A percentile compares a stretch with the other conserved stretches of the same genome.
phyloP scores from a whole-genome alignment of 2,888 invertebrate genomes.

The Sepioteuthis lessoniana region DNA sequence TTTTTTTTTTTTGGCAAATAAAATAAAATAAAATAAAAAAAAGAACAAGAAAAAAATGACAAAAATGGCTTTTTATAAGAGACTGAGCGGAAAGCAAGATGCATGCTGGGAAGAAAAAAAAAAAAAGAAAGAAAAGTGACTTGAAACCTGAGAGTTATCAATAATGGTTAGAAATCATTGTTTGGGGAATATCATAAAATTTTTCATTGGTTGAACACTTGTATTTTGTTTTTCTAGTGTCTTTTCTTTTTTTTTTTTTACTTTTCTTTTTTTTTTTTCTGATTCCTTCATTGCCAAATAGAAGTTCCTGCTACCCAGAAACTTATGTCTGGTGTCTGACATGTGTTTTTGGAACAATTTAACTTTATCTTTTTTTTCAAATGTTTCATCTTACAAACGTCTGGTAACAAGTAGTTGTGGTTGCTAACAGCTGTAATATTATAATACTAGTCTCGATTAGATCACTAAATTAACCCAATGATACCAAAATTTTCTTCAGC shows the following conservation, averaged over 20 bases:
- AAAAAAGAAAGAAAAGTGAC: slow-evolving; percentile 10
- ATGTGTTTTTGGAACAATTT: slow-evolving; percentile 14
- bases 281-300: background rate
- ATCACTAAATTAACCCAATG: background rate
- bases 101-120: background rate
- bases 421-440: background rate
- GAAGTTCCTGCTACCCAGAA: slow-evolving; percentile 2
- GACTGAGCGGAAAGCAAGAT: slow-evolving; percentile 21
- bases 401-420: background rate
- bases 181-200: slow-evolving; percentile 18
- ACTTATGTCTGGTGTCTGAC: background rate
- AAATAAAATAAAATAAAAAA: background rate
- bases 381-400: background rate
- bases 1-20: background rate
- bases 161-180: slow-evolving; percentile 33
- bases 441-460: background rate
- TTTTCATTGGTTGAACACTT: background rate
- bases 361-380: background rate
- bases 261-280: background rate
- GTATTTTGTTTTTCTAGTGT: background rate
- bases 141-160: slow-evolving; percentile 20
- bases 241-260: background rate
- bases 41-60: background rate
- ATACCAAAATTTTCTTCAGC: background rate
- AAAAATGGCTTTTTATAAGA: slow-evolving; percentile 25